Conservation (phyloP, 1,140 invertebrate species). For the Drosophila micromelanica region DNA sequence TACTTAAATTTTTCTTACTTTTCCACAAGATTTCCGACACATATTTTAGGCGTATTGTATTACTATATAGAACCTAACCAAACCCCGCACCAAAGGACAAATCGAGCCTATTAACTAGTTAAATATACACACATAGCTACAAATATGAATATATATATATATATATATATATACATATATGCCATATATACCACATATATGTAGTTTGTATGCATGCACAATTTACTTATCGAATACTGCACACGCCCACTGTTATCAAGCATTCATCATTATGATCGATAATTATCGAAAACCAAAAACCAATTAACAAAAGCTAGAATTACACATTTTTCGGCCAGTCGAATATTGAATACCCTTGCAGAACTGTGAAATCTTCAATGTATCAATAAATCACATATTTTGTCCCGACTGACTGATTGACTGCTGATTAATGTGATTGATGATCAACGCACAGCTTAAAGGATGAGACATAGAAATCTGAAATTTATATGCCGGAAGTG, state of each 20-base stretch:
- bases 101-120: constrained; percentile 62
- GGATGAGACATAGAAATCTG: too few species aligned
- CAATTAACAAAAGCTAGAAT: not conserved
- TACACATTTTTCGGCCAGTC: not conserved
- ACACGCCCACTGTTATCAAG: constrained; percentile 33
- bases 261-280: constrained; percentile 39
- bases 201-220: constrained; percentile 1
- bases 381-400: not conserved
- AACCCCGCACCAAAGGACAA: constrained; percentile 69
- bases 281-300: constrained; percentile 21
- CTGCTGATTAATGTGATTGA: not conserved
- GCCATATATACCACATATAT: not conserved
- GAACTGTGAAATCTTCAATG: not conserved
- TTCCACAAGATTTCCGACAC: constrained; percentile 52
- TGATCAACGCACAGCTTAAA: too few species aligned
- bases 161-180: constrained; percentile 1
- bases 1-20: constrained; percentile 66
- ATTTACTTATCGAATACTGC: constrained; percentile 15
- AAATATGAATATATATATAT: not conserved
- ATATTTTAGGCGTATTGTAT: not conserved
- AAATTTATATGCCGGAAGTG: too few species aligned
- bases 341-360: constrained; percentile 10
- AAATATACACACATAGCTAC: constrained; percentile 4
- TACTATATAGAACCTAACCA: constrained; percentile 19
- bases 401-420: too few species aligned